Conservation (phyloP, 2,888 invertebrate species). For the Elegia similella region DNA sequence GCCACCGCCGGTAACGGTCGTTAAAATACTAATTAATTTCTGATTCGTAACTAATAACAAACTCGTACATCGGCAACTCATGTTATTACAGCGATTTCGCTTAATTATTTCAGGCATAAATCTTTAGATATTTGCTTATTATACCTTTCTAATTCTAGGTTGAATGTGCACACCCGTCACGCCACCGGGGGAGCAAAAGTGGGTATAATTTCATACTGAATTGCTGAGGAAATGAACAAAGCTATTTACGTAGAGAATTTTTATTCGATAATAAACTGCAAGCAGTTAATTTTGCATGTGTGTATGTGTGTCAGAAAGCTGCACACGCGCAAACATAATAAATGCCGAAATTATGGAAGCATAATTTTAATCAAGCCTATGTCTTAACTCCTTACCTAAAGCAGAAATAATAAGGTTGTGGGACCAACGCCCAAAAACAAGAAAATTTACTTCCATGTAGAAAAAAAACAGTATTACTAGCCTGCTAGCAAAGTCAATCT, state of each 20-base stretch:
- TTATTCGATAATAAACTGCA: constrained; percentile 26
- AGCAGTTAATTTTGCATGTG: constrained; percentile 7
- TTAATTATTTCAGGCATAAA: constrained; percentile 70
- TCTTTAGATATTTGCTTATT: constrained; percentile 66
- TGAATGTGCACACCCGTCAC: constrained; percentile 55
- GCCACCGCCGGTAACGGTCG: constrained; percentile 10
- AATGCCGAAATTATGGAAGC: not conserved
- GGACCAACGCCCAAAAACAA: too few relatives aligned
- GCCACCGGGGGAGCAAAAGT: constrained; percentile 44
- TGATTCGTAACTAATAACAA: constrained; percentile 35
- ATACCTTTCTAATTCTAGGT: constrained; percentile 64
- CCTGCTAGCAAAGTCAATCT: too few relatives aligned
- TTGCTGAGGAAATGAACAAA: constrained; percentile 45
- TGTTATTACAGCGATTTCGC: constrained; percentile 47
- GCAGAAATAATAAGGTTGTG: too few relatives aligned
- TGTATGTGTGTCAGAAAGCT: not conserved
- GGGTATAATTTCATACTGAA: constrained; percentile 47
- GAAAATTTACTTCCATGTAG: too few relatives aligned
- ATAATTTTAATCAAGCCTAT: not conserved
- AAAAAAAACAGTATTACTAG: too few relatives aligned
- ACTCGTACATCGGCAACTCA: constrained; percentile 37
- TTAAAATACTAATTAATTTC: constrained; percentile 23
- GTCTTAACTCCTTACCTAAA: too few relatives aligned
- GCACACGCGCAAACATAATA: not conserved
- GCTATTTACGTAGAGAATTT: constrained; percentile 33